Base-by-base conservation (phyloP, 2,888 invertebrate species). In the Busseola fusca region DNA sequence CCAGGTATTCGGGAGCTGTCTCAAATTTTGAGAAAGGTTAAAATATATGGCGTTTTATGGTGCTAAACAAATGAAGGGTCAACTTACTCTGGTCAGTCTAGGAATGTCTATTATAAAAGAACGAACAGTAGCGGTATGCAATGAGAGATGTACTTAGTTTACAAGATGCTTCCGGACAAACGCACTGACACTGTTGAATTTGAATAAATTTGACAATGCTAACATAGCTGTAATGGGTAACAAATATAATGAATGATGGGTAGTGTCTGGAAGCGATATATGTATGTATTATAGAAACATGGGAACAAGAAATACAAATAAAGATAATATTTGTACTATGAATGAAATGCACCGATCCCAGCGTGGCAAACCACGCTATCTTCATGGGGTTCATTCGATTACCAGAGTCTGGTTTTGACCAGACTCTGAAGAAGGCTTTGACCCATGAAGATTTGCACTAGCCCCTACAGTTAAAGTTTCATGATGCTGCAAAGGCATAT, bases 91-190 rank as follows among this genome's bases (percentile, higher is more conserved):
- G 82, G 87, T 70, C 30, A 12, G 1, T 69, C 42, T 73, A 83
- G 71, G 83, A 82, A 83, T 86, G 73, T 72, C 74, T 74, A 82
- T 82, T 76, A 74, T 70, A 81, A 54, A 73, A 70, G 63, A 80
- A 72, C 76, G 77, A 81, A 83, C 87, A 70, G 87, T 87, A 87
- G 87, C 87, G 42, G 60, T 58, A 58, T 78, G 69, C 73, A 83
- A 84, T 85, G 82, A 83, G 84, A 78, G 57, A 54, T 78, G 71
- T 69, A 69, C 72, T 73, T 62, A 84, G 84, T 85, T 82, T 69
- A 75, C 69, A 81, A 84, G 76, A 76, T 79, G 76, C 62, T 40
- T 60, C 21, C 45, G 60, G 57, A 84, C 77, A 82, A 74, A 79
- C 68, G 76, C 71, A 64, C 64, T 58, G 7, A 76, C 78, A 78